Evolutionary conservation across 2,888 invertebrate genomes (phyloP).

Genomic region (Amphipyra tragopoginis): DNA sequence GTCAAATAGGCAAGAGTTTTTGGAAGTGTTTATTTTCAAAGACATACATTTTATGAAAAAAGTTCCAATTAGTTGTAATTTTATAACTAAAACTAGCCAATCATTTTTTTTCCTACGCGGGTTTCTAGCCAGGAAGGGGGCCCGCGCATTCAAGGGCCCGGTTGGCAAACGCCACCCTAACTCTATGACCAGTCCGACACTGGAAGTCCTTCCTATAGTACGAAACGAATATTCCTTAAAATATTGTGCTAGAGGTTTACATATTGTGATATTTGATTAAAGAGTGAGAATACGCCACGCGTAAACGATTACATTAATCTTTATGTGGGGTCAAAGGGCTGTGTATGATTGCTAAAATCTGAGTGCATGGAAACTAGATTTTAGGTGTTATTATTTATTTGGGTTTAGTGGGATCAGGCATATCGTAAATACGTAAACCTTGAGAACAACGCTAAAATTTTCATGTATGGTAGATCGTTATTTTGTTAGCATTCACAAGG

Average conservation of each 20-base stretch:
- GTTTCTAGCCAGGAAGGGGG: too few relatives aligned
- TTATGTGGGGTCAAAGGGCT: slow-evolving; percentile 64
- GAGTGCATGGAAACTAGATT: slow-evolving; percentile 71
- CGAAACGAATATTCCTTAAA: slow-evolving; percentile 53
- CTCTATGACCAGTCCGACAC: too few relatives aligned
- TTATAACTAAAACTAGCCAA: too few relatives aligned
- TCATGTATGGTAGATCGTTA: slow-evolving; percentile 55
- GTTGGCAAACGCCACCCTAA: too few relatives aligned
- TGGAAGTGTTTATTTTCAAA: too few relatives aligned
- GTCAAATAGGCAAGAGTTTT: too few relatives aligned
- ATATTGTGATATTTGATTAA: slow-evolving; percentile 85
- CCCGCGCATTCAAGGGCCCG: too few relatives aligned
- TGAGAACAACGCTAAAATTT: slow-evolving; percentile 59
- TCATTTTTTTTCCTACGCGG: too few relatives aligned
- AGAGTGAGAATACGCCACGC: slow-evolving; percentile 58
- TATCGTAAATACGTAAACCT: slow-evolving; percentile 69
- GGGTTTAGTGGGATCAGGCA: slow-evolving; percentile 53
- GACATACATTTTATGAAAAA: too few relatives aligned
- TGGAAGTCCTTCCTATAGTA: not conserved
- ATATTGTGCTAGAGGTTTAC: slow-evolving; percentile 78
- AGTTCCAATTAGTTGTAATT: too few relatives aligned
- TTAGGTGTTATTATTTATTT: slow-evolving; percentile 64
- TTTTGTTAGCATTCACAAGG: slow-evolving; percentile 58
- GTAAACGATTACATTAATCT: slow-evolving; percentile 68
- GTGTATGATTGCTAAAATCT: slow-evolving; percentile 70